Evolutionary conservation across 2,888 invertebrate species (phyloP).

Genomic region (Bruchidius siliquastri): DNA sequence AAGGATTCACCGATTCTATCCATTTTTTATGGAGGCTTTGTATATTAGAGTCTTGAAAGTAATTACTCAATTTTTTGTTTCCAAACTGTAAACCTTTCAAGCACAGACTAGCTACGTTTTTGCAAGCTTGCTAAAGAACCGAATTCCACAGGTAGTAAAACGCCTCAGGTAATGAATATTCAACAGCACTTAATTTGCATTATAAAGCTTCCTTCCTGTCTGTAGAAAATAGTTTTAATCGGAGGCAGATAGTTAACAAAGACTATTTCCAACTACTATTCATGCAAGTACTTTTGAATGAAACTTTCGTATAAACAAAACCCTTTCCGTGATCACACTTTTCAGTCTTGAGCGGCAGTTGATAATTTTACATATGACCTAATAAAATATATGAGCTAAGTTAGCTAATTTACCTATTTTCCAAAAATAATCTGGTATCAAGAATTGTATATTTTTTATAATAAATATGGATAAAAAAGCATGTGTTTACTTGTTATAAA

Average conservation of each 20-base stretch:
- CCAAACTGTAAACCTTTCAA: neutral
- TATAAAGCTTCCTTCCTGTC: neutral
- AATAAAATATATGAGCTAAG: too few species aligned
- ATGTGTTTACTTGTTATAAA: too few species aligned
- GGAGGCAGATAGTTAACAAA: neutral
- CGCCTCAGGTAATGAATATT: neutral
- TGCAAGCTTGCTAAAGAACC: neutral
- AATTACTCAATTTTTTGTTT: neutral
- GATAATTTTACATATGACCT: too few species aligned
- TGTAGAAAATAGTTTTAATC: neutral
- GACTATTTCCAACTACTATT: neutral
- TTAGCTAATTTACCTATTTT: too few species aligned
- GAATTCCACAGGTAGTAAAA: neutral
- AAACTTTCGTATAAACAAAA: neutral
- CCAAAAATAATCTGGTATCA: too few species aligned
- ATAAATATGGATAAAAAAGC: too few species aligned
- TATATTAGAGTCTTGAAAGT: neutral
- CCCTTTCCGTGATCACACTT: neutral
- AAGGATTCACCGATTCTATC: too few species aligned
- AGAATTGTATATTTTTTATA: too few species aligned
- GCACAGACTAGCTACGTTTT: neutral
- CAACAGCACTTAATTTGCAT: neutral
- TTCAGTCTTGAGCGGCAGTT: too few species aligned
- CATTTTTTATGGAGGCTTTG: too few species aligned
- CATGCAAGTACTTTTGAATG: neutral